Conservation (phyloP, 2,797 vertebrate species). For the Acanthurus leucopareius region DNA sequence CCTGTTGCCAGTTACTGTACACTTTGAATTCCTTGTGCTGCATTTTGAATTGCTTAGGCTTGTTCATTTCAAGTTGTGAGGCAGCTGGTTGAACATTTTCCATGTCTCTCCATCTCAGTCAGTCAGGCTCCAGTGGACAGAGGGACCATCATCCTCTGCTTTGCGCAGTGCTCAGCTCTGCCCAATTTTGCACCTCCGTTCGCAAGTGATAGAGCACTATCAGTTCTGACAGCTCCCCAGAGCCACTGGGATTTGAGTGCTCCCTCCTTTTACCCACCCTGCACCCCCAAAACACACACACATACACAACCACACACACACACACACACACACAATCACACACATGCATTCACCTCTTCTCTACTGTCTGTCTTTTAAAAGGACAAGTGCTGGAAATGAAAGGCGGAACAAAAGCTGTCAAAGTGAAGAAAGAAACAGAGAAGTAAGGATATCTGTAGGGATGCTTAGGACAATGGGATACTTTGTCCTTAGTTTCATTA, state of each 20-base stretch:
- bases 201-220: conserved; percentile 87
- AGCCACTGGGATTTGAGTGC: conserved; percentile 84
- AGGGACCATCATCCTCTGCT: conserved; percentile 82
- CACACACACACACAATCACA: conserved; percentile 13
- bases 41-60: conserved; percentile 62
- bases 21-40: conserved; percentile 54
- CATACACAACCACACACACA: conserved; percentile 39
- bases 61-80: conserved; percentile 72
- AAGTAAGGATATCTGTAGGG: conserved; percentile 72
- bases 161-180: conserved; percentile 79
- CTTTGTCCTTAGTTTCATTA: conserved; percentile 78
- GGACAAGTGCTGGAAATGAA: conserved; percentile 78
- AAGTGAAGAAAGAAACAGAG: conserved; percentile 69
- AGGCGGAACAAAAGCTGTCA: conserved; percentile 83
- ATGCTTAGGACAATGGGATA: conserved; percentile 78
- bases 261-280: conserved; percentile 72
- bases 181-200: conserved; percentile 87
- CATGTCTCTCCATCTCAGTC: conserved; percentile 79
- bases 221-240: conserved; percentile 87
- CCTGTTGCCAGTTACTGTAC: conserved; percentile 38
- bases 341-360: conserved; percentile 50
- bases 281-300: conserved; percentile 57
- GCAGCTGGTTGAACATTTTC: conserved; percentile 74
- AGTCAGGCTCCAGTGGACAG: conserved; percentile 80
- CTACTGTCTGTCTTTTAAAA: conserved; percentile 75